These are phyloP conservation scores for Melanotaenia duboulayi DNA, from an alignment of 2,113 vertebrate genomes.

Conservation along the genomic window DNA sequence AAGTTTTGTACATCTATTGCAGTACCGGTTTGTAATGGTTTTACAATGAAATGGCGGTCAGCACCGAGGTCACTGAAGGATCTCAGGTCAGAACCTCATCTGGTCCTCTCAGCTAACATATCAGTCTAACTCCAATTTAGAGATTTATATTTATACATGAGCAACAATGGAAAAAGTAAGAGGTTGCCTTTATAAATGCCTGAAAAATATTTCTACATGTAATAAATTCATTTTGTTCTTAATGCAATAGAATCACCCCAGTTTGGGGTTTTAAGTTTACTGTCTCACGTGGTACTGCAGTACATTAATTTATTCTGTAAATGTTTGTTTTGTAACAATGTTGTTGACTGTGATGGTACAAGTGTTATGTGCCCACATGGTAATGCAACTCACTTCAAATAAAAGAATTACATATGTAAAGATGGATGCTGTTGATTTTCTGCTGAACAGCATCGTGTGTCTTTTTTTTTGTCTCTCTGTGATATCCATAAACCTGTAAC, in stretches of 20 bases:
- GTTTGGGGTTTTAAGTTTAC: slow-evolving; percentile 70
- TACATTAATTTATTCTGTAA: slow-evolving; percentile 81
- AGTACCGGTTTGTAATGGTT: neutral
- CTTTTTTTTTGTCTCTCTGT: no score
- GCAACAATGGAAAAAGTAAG: slow-evolving; percentile 47
- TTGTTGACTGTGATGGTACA: slow-evolving; percentile 72
- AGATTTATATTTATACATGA: slow-evolving; percentile 82
- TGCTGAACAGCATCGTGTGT: neutral
- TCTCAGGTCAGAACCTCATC: slow-evolving; percentile 35
- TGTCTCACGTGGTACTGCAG: slow-evolving; percentile 71
- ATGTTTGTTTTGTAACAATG: slow-evolving; percentile 78
- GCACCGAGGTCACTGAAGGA: slow-evolving; percentile 18
- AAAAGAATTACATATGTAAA: slow-evolving; percentile 46
- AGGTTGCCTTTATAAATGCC: slow-evolving; percentile 79
- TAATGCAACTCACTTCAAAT: slow-evolving; percentile 75
- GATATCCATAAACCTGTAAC: no score
- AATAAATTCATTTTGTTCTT: slow-evolving; percentile 71
- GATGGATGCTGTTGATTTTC: neutral
- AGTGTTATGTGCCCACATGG: slow-evolving; percentile 71
- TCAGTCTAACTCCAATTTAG: slow-evolving; percentile 61
- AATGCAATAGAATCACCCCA: slow-evolving; percentile 64
- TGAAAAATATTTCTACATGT: slow-evolving; percentile 74
- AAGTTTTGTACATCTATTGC: slow-evolving; percentile 1
- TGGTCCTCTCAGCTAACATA: slow-evolving; percentile 57
- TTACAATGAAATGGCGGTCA: slow-evolving; percentile 19